These are phyloP conservation scores for Calcarius ornatus DNA, from an alignment of 2,113 vertebrate genomes.

Conservation along the genomic window DNA sequence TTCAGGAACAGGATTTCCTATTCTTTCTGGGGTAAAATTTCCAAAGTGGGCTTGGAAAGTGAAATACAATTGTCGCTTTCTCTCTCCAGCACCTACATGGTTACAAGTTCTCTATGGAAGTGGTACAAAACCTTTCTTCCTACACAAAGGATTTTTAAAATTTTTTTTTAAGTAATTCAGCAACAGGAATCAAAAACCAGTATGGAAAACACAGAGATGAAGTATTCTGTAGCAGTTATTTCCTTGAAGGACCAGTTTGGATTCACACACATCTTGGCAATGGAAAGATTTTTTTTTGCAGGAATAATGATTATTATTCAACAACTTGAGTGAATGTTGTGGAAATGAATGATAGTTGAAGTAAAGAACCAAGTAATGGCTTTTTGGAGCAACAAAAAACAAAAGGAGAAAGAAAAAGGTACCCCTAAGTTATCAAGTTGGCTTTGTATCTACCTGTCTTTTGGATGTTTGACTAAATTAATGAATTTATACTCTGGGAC, in stretches of 20 bases:
- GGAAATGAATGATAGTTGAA: neutral
- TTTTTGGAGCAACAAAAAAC: neutral
- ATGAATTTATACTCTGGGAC: neutral
- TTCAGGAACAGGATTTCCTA: conserved; percentile 1
- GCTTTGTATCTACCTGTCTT: neutral
- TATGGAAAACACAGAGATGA: neutral
- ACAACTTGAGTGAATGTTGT: neutral
- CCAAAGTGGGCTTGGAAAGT: neutral
- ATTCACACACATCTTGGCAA: neutral
- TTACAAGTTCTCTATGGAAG: neutral
- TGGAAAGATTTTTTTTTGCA: neutral
- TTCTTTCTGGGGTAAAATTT: neutral
- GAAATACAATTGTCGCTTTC: neutral
- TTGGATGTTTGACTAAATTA: neutral
- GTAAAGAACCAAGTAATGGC: neutral
- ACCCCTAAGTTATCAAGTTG: neutral
- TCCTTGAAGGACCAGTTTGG: neutral
- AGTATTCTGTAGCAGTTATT: neutral
- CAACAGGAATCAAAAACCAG: neutral
- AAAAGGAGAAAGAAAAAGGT: neutral
- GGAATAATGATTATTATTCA: neutral
- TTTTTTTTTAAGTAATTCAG: neutral
- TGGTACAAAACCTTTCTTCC: neutral
- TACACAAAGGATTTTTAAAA: neutral
- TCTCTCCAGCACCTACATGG: neutral